phyloP scores from a whole-genome alignment of 1,140 invertebrate species.

The Octopus bimaculoides region DNA sequence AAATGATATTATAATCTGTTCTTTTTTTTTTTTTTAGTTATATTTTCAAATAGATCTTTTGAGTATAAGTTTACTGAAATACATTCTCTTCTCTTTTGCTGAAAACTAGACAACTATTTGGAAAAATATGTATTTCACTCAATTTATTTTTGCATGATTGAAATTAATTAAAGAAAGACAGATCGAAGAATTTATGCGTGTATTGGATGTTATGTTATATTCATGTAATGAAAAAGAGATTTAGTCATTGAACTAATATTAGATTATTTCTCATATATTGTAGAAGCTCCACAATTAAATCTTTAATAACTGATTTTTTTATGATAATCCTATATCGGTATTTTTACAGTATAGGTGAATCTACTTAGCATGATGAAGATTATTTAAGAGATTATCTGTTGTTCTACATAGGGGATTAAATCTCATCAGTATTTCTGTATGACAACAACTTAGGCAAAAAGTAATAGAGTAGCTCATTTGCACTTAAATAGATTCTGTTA shows the following conservation, averaged over 20 bases:
- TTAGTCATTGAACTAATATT: neutral
- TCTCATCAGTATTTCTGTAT: slow-evolving; percentile 2
- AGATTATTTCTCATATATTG: neutral
- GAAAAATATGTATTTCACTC: no score
- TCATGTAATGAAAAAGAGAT: no score
- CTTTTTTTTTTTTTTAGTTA: no score
- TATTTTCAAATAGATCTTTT: no score
- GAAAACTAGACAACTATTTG: no score
- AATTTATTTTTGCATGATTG: no score
- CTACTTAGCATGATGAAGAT: neutral
- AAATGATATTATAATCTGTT: no score
- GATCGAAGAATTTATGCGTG: no score
- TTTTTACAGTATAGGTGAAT: slow-evolving; percentile 10
- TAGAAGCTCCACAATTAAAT: neutral
- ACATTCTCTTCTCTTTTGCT: no score
- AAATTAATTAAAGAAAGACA: no score
- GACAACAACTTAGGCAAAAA: slow-evolving; percentile 1
- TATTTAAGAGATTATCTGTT: neutral
- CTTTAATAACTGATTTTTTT: slow-evolving; percentile 4
- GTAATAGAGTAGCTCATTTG: neutral
- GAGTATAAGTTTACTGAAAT: no score
- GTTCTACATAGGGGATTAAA: neutral
- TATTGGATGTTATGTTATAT: no score
- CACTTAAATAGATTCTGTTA: neutral
- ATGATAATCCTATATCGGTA: neutral